A percentile compares a stretch with the other conserved stretches of the same genome.
Evolutionary conservation across 2,888 invertebrate species (phyloP).

Genomic region (Cheiracanthium punctorium): DNA sequence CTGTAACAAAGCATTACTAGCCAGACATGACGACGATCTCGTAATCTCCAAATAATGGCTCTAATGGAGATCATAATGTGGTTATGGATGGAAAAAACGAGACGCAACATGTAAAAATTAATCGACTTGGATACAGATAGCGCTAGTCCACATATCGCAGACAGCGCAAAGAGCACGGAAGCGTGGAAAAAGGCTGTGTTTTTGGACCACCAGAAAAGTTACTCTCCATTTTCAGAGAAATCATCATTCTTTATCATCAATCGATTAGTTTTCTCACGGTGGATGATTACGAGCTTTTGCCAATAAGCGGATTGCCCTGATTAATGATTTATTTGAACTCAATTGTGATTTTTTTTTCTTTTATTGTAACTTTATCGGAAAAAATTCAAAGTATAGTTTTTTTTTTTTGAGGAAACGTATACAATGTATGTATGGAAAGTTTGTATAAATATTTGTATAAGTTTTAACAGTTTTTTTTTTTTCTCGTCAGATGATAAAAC

Average conservation of each 20-base stretch:
- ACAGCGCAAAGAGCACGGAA: not conserved
- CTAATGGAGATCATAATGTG: not conserved
- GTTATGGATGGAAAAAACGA: not conserved
- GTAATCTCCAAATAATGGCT: not conserved
- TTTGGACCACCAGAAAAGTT: not conserved
- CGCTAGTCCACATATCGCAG: not conserved
- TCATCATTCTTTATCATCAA: not conserved
- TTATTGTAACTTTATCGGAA: no score
- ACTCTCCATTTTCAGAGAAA: not conserved
- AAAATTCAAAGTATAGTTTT: no score
- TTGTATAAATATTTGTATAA: no score
- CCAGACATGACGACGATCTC: not conserved
- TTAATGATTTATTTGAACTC: not conserved
- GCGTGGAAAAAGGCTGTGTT: not conserved
- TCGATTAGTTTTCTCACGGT: conserved; percentile 7
- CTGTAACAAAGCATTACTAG: not conserved
- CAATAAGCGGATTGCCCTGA: not conserved
- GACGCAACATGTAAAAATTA: not conserved
- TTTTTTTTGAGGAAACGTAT: no score
- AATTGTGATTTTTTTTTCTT: not conserved
- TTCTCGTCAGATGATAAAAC: no score
- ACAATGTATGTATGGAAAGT: no score
- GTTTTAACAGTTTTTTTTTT: no score
- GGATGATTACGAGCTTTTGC: conserved; percentile 7
- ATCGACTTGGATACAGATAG: not conserved